Evolutionary conservation across 2,797 vertebrate genomes (phyloP).

Genomic region (Adelosebastes latens): DNA sequence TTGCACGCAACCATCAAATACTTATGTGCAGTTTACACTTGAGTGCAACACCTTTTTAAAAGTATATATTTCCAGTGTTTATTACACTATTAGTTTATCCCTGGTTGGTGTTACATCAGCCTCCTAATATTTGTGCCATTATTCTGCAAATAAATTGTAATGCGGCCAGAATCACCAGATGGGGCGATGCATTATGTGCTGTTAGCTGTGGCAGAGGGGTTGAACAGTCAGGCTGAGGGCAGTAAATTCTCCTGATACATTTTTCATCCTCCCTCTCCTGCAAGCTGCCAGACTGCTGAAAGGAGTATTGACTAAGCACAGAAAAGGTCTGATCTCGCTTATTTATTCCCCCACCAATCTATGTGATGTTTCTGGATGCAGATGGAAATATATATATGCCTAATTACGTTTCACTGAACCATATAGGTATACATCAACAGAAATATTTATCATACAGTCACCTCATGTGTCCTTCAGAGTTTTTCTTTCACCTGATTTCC

Average conservation of each 20-base stretch:
- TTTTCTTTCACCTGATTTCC: constrained; percentile 44
- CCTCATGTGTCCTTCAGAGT: constrained; percentile 43
- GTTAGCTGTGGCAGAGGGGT: constrained; percentile 56
- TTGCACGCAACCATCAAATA: background rate
- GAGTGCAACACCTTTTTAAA: background rate
- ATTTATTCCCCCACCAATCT: constrained; percentile 49
- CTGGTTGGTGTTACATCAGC: constrained; percentile 14
- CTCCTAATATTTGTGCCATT: constrained; percentile 50
- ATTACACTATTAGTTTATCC: constrained; percentile 10
- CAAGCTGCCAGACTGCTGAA: constrained; percentile 58
- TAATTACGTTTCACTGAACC: constrained; percentile 15
- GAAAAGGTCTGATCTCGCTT: constrained; percentile 56
- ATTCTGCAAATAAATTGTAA: constrained; percentile 56
- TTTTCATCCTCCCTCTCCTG: constrained; percentile 52
- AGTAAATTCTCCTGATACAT: constrained; percentile 70
- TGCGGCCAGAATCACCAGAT: constrained; percentile 62
- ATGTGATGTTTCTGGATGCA: constrained; percentile 24
- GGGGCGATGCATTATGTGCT: constrained; percentile 63
- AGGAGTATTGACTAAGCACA: constrained; percentile 60
- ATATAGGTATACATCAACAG: constrained; percentile 16
- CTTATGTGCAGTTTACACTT: background rate
- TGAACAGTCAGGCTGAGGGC: constrained; percentile 63
- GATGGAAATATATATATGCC: background rate
- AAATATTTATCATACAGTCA: constrained; percentile 39
- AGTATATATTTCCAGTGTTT: background rate